phyloP scores from a whole-genome alignment of 2,888 invertebrate species.

The Erannis defoliaria region DNA sequence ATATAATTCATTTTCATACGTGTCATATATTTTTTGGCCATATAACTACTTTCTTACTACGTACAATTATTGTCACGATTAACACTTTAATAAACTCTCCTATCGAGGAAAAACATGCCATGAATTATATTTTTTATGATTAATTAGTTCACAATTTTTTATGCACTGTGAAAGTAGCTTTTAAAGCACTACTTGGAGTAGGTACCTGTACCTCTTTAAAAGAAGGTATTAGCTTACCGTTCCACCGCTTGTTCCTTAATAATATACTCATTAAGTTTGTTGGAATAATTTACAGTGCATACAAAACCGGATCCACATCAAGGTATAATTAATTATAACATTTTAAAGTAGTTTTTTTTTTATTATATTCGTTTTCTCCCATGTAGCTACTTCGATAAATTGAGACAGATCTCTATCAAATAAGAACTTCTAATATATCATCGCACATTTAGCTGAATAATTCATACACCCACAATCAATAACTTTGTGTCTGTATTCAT shows the following conservation, averaged over 20 bases:
- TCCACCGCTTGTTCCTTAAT: neutral
- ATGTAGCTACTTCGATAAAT: constrained; percentile 27
- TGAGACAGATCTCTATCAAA: constrained; percentile 39
- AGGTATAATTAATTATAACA: too few relatives aligned
- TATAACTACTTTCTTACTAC: constrained; percentile 46
- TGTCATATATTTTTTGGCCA: constrained; percentile 47
- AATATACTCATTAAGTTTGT: neutral
- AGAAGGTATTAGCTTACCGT: neutral
- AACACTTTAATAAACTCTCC: constrained; percentile 25
- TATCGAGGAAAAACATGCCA: neutral
- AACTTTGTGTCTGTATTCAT: neutral
- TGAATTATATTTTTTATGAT: neutral
- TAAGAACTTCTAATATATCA: constrained; percentile 1
- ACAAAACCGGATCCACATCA: neutral
- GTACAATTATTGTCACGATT: constrained; percentile 61
- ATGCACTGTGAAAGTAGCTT: neutral
- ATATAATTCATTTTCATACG: neutral
- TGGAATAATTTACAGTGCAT: neutral
- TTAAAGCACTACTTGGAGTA: neutral
- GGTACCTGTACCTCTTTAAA: neutral
- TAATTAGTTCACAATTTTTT: constrained; percentile 4
- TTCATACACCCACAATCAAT: neutral
- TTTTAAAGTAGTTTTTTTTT: too few relatives aligned
- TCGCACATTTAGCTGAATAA: neutral
- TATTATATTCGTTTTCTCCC: too few relatives aligned